phyloP scores from a whole-genome alignment of 2,113 vertebrate genomes.

The Eulemur rufifrons region DNA sequence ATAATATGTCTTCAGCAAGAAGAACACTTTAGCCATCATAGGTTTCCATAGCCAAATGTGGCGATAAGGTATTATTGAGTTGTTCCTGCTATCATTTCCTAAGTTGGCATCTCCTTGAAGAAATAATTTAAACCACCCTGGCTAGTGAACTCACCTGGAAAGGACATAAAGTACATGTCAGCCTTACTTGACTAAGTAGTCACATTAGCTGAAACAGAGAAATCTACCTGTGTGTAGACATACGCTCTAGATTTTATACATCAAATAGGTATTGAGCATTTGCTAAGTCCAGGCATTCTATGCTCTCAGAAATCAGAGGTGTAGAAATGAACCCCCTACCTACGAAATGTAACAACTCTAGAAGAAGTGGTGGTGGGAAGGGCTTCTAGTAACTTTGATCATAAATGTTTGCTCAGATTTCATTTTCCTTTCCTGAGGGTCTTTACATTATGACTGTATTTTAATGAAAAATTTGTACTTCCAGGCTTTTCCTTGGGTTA shows the following conservation, averaged over 20 bases:
- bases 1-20: background rate
- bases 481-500: background rate
- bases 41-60: background rate
- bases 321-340: fast-evolving
- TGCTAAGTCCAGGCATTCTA: background rate
- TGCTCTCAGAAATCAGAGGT: background rate
- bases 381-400: background rate
- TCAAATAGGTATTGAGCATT: background rate
- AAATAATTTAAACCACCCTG: background rate
- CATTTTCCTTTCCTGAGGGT: background rate
- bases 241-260: background rate
- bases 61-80: background rate
- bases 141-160: background rate
- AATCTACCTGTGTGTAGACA: background rate
- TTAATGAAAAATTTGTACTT: background rate
- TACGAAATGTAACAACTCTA: fast-evolving
- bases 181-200: background rate
- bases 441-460: background rate
- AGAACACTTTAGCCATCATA: background rate
- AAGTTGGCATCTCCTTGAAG: background rate
- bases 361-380: fast-evolving
- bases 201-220: background rate
- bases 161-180: background rate
- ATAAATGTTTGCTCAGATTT: background rate
- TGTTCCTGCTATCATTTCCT: background rate